Conservation (phyloP, 2,797 vertebrate species). For the Octomys mimax region DNA sequence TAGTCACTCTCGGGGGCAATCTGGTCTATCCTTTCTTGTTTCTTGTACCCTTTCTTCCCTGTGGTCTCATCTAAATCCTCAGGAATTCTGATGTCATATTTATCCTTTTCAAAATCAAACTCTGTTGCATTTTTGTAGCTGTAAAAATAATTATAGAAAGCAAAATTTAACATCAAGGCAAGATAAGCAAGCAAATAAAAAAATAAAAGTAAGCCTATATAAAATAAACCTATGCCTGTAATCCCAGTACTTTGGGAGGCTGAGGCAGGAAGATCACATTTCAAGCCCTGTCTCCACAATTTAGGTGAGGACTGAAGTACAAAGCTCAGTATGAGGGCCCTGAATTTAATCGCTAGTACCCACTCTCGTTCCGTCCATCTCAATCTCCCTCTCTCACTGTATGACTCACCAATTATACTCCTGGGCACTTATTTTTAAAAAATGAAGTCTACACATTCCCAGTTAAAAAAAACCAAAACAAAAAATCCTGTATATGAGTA, state of each 20-base stretch:
- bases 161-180: constrained; percentile 60
- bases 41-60: constrained; percentile 89
- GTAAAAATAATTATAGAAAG: constrained; percentile 67
- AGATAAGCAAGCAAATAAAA: constrained; percentile 21
- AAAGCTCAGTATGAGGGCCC: background rate
- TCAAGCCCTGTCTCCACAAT: background rate
- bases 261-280: background rate
- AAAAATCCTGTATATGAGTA: background rate
- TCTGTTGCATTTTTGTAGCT: constrained; percentile 91
- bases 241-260: background rate
- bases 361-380: background rate
- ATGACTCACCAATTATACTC: background rate
- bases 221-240: background rate
- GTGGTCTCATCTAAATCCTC: constrained; percentile 90
- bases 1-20: constrained; percentile 92
- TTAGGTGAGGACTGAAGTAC: background rate
- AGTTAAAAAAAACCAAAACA: background rate
- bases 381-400: background rate
- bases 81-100: constrained; percentile 95
- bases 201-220: background rate
- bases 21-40: constrained; percentile 87
- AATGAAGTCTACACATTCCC: background rate
- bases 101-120: constrained; percentile 95
- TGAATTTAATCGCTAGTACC: background rate
- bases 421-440: background rate